Evolutionary conservation across 1,140 invertebrate species (phyloP).

Genomic region (Pseudomyrmex pallidus): DNA sequence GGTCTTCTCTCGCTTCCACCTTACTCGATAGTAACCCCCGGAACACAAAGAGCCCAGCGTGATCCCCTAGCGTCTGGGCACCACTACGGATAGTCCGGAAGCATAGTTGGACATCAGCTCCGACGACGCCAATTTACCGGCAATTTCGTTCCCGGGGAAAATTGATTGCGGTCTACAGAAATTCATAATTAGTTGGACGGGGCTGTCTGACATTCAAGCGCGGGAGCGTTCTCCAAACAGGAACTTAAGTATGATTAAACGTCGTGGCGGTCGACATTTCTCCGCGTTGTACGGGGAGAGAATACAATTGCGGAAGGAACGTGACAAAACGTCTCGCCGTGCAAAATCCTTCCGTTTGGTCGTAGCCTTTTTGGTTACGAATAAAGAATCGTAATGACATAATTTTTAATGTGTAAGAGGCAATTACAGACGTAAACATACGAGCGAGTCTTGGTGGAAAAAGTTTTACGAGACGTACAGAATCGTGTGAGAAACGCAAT

Average conservation of each 20-base stretch:
- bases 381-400: slow-evolving; percentile 3
- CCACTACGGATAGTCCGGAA: slow-evolving; percentile 70
- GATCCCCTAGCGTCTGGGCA: slow-evolving; percentile 72
- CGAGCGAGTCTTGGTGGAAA: background rate
- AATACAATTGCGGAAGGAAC: slow-evolving; percentile 49
- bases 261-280: slow-evolving; percentile 61
- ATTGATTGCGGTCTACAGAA: slow-evolving; percentile 73
- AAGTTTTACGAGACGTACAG: background rate
- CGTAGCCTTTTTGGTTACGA: slow-evolving; percentile 19
- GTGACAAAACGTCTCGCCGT: slow-evolving; percentile 39
- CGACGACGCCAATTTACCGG: slow-evolving; percentile 74
- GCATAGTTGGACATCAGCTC: slow-evolving; percentile 68
- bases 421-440: background rate
- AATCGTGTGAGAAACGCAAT: background rate
- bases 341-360: slow-evolving; percentile 47
- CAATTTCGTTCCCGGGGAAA: slow-evolving; percentile 75
- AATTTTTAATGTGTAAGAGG: slow-evolving; percentile 4
- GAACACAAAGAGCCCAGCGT: slow-evolving; percentile 71
- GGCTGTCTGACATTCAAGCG: slow-evolving; percentile 64
- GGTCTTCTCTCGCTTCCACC: slow-evolving; percentile 31
- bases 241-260: slow-evolving; percentile 72
- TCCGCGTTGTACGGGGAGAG: slow-evolving; percentile 20
- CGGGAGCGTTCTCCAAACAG: slow-evolving; percentile 52
- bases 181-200: slow-evolving; percentile 74
- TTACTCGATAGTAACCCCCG: slow-evolving; percentile 71